These are phyloP conservation scores for rat (Rattus norvegicus) DNA, from an alignment of 2,113 vertebrate genomes.

Conservation along the genomic window DNA sequence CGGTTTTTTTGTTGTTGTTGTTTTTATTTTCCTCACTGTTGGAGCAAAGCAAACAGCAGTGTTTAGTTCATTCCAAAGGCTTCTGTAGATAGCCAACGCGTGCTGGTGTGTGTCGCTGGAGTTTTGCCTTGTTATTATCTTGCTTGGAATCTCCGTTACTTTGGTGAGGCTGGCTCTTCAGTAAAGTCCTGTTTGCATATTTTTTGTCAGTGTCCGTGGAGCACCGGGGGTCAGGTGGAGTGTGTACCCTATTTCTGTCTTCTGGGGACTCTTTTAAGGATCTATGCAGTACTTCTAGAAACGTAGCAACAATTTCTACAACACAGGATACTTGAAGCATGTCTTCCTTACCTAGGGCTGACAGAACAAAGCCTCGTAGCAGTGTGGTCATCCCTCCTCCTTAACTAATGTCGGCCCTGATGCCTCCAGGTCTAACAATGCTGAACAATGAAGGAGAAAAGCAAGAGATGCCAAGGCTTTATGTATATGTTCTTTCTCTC, in stretches of 20 bases:
- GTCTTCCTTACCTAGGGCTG: conserved; percentile 72
- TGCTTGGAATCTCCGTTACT: conserved; percentile 4
- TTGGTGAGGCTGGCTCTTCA: not conserved
- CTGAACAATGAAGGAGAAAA: conserved; percentile 85
- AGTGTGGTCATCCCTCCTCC: conserved; percentile 78
- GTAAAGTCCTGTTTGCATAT: not conserved
- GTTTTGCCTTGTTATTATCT: conserved; percentile 40
- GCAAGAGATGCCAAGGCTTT: conserved; percentile 84
- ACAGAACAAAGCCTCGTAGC: conserved; percentile 79
- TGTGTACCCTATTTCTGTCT: conserved; percentile 41
- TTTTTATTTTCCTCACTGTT: not conserved
- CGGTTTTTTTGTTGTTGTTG: not conserved
- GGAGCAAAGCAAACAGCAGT: conserved; percentile 8
- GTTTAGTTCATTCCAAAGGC: conserved; percentile 3
- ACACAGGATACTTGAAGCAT: conserved; percentile 73
- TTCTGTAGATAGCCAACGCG: not conserved
- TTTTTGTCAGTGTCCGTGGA: conserved; percentile 9
- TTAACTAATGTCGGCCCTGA: conserved; percentile 86
- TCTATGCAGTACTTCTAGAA: conserved; percentile 74
- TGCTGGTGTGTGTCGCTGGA: not conserved
- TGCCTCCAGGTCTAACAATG: conserved; percentile 85
- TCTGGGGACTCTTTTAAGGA: conserved; percentile 58
- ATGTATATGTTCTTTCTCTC: conserved; percentile 83
- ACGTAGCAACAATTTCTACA: conserved; percentile 71
- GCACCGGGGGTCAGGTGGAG: not conserved